Conservation (phyloP, 1,140 invertebrate genomes). For the Diabrotica undecimpunctata region DNA sequence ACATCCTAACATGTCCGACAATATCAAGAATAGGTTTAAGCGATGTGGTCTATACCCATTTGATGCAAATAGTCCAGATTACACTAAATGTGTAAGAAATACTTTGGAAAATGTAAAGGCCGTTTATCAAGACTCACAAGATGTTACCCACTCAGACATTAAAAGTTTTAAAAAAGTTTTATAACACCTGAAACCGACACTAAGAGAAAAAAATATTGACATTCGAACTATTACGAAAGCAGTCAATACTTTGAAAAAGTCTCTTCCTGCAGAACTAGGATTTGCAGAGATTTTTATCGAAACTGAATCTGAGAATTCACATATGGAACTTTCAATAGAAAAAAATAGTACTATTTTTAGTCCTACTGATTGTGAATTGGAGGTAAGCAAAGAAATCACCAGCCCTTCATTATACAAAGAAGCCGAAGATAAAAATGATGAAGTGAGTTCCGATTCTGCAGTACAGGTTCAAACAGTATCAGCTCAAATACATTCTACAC, state of each 20-base stretch:
- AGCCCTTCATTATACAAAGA: slow-evolving; percentile 3
- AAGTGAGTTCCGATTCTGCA: slow-evolving; percentile 3
- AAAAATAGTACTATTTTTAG: slow-evolving; percentile 9
- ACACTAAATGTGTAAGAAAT: slow-evolving; percentile 7
- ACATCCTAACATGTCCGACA: slow-evolving; percentile 5
- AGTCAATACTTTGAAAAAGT: slow-evolving; percentile 1
- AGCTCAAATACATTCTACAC: slow-evolving; percentile 5
- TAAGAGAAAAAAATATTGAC: not conserved
- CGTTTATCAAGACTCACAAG: slow-evolving; percentile 1
- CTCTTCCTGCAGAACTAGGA: not conserved
- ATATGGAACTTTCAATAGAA: slow-evolving; percentile 6
- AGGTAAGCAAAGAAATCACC: slow-evolving; percentile 6
- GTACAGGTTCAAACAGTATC: slow-evolving; percentile 8
- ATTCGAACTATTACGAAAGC: not conserved
- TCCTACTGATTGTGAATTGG: slow-evolving; percentile 3
- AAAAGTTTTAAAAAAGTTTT: slow-evolving; percentile 2
- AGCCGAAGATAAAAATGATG: not conserved
- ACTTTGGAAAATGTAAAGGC: too few species aligned
- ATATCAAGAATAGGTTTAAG: slow-evolving; percentile 2
- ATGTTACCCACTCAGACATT: slow-evolving; percentile 4
- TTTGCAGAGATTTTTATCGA: slow-evolving; percentile 11
- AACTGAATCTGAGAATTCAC: slow-evolving; percentile 7
- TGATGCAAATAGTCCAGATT: slow-evolving; percentile 5
- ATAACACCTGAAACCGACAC: not conserved
- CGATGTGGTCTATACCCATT: slow-evolving; percentile 3